Conservation (phyloP, 2,113 vertebrate genomes). For the Apus apus region DNA sequence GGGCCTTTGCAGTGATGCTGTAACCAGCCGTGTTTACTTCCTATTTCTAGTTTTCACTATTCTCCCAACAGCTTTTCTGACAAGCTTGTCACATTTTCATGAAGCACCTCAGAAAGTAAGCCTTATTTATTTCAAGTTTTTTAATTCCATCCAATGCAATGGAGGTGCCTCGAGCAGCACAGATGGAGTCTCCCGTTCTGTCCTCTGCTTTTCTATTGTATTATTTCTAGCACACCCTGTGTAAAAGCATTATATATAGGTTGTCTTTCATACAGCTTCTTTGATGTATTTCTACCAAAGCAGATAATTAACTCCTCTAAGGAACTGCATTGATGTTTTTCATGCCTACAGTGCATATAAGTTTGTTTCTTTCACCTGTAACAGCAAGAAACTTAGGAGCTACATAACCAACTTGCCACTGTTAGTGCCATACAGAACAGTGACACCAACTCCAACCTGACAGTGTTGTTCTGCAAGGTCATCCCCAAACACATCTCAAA, state of each 20-base stretch:
- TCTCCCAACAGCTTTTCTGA: neutral
- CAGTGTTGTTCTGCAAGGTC: neutral
- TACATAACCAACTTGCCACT: neutral
- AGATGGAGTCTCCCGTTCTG: neutral
- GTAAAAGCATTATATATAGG: neutral
- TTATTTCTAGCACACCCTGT: neutral
- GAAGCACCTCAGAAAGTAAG: neutral
- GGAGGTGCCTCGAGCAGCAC: neutral
- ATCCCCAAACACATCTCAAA: neutral
- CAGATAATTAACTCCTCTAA: constrained; percentile 39
- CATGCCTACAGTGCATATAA: neutral
- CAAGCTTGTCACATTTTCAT: neutral
- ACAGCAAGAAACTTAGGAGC: neutral
- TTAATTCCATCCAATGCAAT: neutral
- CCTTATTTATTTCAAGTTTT: neutral
- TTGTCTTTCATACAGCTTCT: constrained; percentile 4
- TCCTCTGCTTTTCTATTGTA: neutral
- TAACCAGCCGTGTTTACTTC: neutral
- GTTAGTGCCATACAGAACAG: neutral
- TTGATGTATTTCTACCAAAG: constrained; percentile 24
- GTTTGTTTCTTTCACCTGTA: neutral
- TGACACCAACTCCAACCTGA: neutral
- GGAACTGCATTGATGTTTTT: neutral
- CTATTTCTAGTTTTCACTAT: neutral
- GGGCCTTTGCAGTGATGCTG: neutral